Evolutionary conservation across 2,797 vertebrate species (phyloP), one percentile per base, ranked within the genome.

Genomic region (Salmo trutta): DNA sequence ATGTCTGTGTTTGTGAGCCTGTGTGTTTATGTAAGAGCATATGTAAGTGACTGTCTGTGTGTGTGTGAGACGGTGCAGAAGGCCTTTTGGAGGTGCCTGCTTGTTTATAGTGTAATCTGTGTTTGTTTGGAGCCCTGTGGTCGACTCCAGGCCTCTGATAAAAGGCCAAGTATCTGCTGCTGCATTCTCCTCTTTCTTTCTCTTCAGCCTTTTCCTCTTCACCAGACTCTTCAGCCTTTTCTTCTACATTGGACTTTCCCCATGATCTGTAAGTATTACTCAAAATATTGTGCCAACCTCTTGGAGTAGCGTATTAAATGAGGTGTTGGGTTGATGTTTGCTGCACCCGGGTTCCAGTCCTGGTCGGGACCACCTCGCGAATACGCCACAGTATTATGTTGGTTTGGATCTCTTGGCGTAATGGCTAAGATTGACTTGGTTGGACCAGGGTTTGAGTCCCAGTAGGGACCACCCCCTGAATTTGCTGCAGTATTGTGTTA

Each of bases 81-180:
- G 85, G 56, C 75, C 64, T 78, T 2, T 47, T 47, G 41, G 41
- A 47, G 41, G 41, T 10, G 10, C 41, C 41, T 47, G 41, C 41
- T 47, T 47, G 80, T 91, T 91, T 93, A 91, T 82, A 79, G 67
- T 78, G 74, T 82, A 80, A 80, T 85, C 76, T 73, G 81, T 56
- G 77, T 93, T 90, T 86, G 80, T 91, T 91, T 87, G 81, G 87
- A 81, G 87, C 72, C 31, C 12, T 87, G 76, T 92, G 83, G 88
- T 89, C 77, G 73, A 92, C 88, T 77, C n/a, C 86, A 79, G 90
- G 81, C 81, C 80, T 83, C 27, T 78, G 88, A 91, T 92, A 90
- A 74, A 68, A 27, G 70, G 51, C 74, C 47, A 53, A 27, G 56
- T 51, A 62, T 72, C 59, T 80, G 82, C 24, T 80, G 82, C 24